These are phyloP conservation scores for Drosophila anceps DNA, from an alignment of 2,888 invertebrate species.

Conservation along the genomic window DNA sequence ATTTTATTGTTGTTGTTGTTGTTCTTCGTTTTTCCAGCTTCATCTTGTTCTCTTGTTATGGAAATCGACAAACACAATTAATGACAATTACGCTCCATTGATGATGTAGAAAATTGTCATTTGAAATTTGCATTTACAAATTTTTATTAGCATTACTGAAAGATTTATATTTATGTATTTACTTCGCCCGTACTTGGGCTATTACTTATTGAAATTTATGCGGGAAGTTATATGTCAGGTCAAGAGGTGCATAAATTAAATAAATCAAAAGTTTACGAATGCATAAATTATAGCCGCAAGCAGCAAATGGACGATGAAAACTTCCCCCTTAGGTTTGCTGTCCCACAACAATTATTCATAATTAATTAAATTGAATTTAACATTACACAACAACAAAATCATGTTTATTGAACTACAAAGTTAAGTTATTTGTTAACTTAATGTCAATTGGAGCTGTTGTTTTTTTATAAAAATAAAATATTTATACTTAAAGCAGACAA, in stretches of 20 bases:
- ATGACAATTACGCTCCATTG: constrained; percentile 76
- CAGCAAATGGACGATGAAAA: constrained; percentile 29
- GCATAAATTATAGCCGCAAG: constrained; percentile 52
- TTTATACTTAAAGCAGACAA: neutral
- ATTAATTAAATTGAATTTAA: constrained; percentile 35
- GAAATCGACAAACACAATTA: constrained; percentile 66
- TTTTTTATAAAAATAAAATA: too few relatives aligned
- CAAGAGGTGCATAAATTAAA: constrained; percentile 58
- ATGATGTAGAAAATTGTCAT: constrained; percentile 50
- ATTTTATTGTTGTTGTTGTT: constrained; percentile 7
- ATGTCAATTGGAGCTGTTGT: neutral
- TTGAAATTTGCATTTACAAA: constrained; percentile 37
- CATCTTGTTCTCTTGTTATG: constrained; percentile 46
- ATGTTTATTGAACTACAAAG: neutral
- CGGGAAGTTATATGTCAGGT: constrained; percentile 30
- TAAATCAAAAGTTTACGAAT: constrained; percentile 66
- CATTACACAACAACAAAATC: neutral
- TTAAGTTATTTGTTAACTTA: neutral
- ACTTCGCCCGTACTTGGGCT: constrained; percentile 22
- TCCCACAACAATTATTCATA: constrained; percentile 47
- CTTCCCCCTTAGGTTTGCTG: constrained; percentile 29
- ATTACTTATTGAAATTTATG: constrained; percentile 51
- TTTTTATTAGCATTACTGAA: constrained; percentile 23
- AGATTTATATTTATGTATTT: constrained; percentile 32
- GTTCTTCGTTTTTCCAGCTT: neutral